Percentiles rank a stretch among this genome's conserved stretches.
Conservation (phyloP, 2,113 vertebrate genomes). For the Crypturellus undulatus region DNA sequence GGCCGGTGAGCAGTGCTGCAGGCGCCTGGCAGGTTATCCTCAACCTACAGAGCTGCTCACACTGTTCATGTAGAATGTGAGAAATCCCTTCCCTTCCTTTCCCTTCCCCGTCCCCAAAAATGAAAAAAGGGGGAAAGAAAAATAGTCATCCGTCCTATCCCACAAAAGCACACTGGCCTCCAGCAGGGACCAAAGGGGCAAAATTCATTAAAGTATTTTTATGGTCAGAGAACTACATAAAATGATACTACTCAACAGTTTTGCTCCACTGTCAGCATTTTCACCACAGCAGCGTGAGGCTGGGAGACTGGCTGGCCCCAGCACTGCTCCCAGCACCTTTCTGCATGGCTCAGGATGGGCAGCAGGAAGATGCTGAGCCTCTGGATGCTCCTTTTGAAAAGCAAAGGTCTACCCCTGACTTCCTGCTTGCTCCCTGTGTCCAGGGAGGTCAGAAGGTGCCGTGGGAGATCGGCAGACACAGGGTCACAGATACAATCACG, state of each 20-base stretch:
- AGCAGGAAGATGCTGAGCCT: background rate
- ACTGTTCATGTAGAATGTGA: background rate
- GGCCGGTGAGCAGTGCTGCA: no score
- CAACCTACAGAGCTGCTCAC: background rate
- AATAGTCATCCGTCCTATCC: background rate
- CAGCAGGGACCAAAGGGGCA: background rate
- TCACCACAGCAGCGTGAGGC: background rate
- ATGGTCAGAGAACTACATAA: background rate
- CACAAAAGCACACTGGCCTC: background rate
- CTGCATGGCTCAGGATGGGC: background rate
- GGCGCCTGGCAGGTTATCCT: background rate
- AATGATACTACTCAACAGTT: background rate
- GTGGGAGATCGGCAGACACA: background rate
- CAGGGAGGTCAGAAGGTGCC: background rate
- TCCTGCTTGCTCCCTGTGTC: background rate
- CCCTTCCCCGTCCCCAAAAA: background rate
- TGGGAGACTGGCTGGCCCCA: background rate
- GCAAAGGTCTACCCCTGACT: rapidly evolving
- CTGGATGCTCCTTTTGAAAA: background rate
- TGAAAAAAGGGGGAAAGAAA: background rate
- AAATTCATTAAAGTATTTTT: background rate
- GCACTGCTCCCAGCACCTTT: rapidly evolving
- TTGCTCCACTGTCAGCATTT: rapidly evolving
- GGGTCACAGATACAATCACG: background rate
- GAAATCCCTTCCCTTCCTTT: background rate